Percentiles rank a stretch among this genome's conserved stretches.
Evolutionary conservation across 2,888 invertebrate genomes (phyloP).

Genomic region (Melieria crassipennis): DNA sequence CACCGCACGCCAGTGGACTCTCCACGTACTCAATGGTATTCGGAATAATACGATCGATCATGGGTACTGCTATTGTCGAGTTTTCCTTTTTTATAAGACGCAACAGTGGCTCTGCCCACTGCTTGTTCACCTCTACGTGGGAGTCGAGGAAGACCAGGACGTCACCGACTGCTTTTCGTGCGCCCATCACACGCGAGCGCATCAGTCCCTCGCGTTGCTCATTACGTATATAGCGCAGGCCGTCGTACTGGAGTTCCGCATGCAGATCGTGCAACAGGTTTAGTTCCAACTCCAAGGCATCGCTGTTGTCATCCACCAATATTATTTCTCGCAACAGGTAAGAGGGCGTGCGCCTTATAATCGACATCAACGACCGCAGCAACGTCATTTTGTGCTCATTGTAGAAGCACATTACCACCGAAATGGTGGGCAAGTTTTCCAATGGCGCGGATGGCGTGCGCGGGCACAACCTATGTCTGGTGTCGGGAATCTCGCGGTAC

Average conservation of each 20-base stretch:
- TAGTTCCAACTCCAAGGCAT: constrained; percentile 71
- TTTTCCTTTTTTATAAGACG: constrained; percentile 73
- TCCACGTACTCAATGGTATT: constrained; percentile 91
- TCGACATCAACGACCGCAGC: constrained; percentile 85
- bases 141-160: constrained; percentile 93
- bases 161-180: constrained; percentile 84
- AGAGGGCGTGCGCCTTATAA: constrained; percentile 82
- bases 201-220: constrained; percentile 88
- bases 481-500: constrained; percentile 84
- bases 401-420: constrained; percentile 93
- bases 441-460: constrained; percentile 36
- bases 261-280: constrained; percentile 56
- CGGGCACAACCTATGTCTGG: constrained; percentile 72
- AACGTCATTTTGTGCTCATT: constrained; percentile 93
- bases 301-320: constrained; percentile 90
- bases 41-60: constrained; percentile 95
- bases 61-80: constrained; percentile 80
- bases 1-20: constrained; percentile 93
- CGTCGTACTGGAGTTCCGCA: constrained; percentile 52
- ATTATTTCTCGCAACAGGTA: constrained; percentile 86
- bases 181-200: constrained; percentile 90
- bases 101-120: constrained; percentile 91
- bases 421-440: constrained; percentile 75
- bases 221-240: constrained; percentile 67
- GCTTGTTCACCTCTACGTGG: constrained; percentile 92